phyloP scores from a whole-genome alignment of 2,113 vertebrate genomes.

The Arothron firmamentum region DNA sequence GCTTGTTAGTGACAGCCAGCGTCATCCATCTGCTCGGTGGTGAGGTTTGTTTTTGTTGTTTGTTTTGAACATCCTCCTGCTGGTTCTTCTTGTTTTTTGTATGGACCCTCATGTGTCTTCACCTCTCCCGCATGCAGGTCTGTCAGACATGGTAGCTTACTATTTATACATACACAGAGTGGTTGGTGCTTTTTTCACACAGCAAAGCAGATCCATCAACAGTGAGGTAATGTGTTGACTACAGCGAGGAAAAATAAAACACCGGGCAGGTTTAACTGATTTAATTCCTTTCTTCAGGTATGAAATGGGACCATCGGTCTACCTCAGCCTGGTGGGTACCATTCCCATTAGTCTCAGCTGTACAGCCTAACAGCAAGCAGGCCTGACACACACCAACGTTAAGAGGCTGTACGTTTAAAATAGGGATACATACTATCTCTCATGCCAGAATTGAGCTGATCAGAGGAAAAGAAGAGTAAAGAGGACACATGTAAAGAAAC shows the following conservation, averaged over 20 bases:
- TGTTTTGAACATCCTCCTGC: background rate
- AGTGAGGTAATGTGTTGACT: conserved; percentile 15
- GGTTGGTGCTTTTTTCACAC: conserved; percentile 25
- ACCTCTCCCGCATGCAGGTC: conserved; percentile 25
- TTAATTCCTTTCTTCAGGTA: conserved; percentile 29
- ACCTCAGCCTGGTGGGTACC: conserved; percentile 34
- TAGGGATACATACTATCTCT: too few relatives aligned
- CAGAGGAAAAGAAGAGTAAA: too few relatives aligned
- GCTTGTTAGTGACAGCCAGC: conserved; percentile 21
- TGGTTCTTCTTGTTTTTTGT: conserved; percentile 12
- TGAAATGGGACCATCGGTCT: conserved; percentile 30
- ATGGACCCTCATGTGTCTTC: conserved; percentile 3
- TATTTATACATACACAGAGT: conserved; percentile 57
- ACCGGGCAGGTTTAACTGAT: too few relatives aligned
- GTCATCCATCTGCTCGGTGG: conserved; percentile 25
- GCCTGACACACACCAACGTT: too few relatives aligned
- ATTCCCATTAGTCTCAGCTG: conserved; percentile 28
- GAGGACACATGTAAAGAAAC: too few relatives aligned
- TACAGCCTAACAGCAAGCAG: background rate
- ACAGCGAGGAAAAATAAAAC: background rate
- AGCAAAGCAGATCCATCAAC: conserved; percentile 39
- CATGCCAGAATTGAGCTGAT: too few relatives aligned
- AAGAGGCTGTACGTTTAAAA: conserved; percentile 10
- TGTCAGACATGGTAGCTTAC: conserved; percentile 23
- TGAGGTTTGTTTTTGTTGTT: conserved; percentile 17